Percentiles rank a stretch among this genome's conserved stretches.
Evolutionary conservation across 1,140 invertebrate genomes (phyloP).

Genomic region (Venturia canescens): DNA sequence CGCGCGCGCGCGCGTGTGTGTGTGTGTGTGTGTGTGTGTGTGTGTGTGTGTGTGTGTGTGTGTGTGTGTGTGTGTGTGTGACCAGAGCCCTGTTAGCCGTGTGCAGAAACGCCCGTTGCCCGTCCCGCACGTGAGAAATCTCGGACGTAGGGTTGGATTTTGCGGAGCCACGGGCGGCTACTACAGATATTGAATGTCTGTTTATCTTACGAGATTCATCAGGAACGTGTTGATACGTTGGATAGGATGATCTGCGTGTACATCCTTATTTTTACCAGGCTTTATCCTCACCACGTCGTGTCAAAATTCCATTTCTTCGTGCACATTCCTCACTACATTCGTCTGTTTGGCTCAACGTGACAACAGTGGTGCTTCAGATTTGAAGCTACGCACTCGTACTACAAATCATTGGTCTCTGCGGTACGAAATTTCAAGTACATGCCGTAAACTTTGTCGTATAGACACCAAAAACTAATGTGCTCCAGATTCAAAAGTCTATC

Average conservation of each 20-base stretch:
- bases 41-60: too few species aligned
- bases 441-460: slow-evolving; percentile 51
- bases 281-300: slow-evolving; percentile 43
- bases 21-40: too few species aligned
- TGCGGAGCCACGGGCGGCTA: slow-evolving; percentile 31
- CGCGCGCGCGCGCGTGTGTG: too few species aligned
- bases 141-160: too few species aligned
- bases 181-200: slow-evolving; percentile 52
- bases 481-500: too few species aligned
- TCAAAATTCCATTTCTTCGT: slow-evolving; percentile 50
- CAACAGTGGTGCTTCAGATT: slow-evolving; percentile 54
- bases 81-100: too few species aligned
- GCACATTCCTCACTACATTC: slow-evolving; percentile 48
- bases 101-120: too few species aligned
- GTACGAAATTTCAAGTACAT: slow-evolving; percentile 58
- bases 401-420: slow-evolving; percentile 54
- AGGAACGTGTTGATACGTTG: slow-evolving; percentile 43
- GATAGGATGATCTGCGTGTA: slow-evolving; percentile 52
- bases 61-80: too few species aligned
- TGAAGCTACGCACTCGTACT: slow-evolving; percentile 38
- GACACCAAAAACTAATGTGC: slow-evolving; percentile 54
- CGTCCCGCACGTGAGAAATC: too few species aligned
- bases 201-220: slow-evolving; percentile 49
- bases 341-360: slow-evolving; percentile 51
- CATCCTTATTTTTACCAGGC: slow-evolving; percentile 33